These are phyloP conservation scores for Chlorops oryzae DNA, from an alignment of 1,140 invertebrate genomes.

Conservation along the genomic window DNA sequence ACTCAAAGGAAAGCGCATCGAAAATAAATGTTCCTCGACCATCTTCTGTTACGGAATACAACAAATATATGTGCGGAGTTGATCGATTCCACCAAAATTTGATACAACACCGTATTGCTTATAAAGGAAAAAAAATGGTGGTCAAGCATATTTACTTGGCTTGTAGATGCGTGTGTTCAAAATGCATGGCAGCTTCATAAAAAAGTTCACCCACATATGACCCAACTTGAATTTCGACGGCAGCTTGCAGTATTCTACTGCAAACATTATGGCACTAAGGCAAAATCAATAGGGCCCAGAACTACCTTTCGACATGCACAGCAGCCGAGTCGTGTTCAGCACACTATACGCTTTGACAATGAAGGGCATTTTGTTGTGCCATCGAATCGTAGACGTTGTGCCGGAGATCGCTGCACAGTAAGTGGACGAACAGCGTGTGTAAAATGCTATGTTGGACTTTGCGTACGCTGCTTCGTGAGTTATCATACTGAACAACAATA, in stretches of 20 bases:
- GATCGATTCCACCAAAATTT: slow-evolving; percentile 26
- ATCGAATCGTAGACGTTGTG: slow-evolving; percentile 9
- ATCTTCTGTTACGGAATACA: slow-evolving; percentile 22
- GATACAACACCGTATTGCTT: slow-evolving; percentile 23
- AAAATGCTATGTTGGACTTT: slow-evolving; percentile 18
- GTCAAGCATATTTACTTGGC: slow-evolving; percentile 31
- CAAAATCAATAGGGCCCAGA: too few species aligned
- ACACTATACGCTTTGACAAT: slow-evolving; percentile 8
- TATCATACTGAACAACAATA: too few species aligned
- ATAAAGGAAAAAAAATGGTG: slow-evolving; percentile 34
- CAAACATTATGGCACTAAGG: too few species aligned
- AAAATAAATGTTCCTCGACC: too few species aligned
- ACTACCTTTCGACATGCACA: slow-evolving; percentile 4
- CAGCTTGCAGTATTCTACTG: too few species aligned
- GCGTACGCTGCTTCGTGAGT: slow-evolving; percentile 10
- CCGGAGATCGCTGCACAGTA: slow-evolving; percentile 10
- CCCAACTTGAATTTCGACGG: too few species aligned
- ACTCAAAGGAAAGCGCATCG: slow-evolving; percentile 7
- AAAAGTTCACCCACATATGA: too few species aligned
- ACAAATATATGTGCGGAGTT: slow-evolving; percentile 31
- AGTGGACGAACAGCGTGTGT: slow-evolving; percentile 4
- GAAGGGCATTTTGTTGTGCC: slow-evolving; percentile 5
- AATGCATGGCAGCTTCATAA: slow-evolving; percentile 24
- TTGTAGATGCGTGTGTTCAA: slow-evolving; percentile 27
- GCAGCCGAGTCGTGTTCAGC: neutral